These are phyloP conservation scores for Sussaba pulchella DNA, from an alignment of 2,888 invertebrate species.

Conservation along the genomic window DNA sequence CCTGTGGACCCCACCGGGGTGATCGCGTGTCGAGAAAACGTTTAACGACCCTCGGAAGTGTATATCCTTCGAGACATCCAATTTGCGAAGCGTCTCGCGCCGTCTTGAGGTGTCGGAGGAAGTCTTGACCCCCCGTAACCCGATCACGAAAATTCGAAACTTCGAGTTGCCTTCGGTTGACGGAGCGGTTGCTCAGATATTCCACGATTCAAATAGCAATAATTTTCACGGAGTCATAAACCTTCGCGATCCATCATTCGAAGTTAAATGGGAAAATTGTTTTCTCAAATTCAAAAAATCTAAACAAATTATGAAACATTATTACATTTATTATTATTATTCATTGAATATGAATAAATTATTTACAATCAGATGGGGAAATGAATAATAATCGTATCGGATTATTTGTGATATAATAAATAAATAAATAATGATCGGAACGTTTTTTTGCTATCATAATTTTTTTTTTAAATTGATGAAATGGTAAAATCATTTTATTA, in stretches of 20 bases:
- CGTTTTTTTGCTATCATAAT: too few relatives aligned
- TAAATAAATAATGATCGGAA: too few relatives aligned
- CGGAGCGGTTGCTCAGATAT: conserved; percentile 8
- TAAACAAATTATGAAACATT: too few relatives aligned
- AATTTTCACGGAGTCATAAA: conserved; percentile 4
- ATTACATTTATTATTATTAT: too few relatives aligned
- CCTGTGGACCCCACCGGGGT: conserved; percentile 38
- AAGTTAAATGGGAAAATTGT: too few relatives aligned
- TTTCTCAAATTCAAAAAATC: too few relatives aligned
- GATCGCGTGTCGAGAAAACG: conserved; percentile 68
- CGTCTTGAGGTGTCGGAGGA: conserved; percentile 42
- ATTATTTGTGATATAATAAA: too few relatives aligned
- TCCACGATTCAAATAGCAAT: background rate
- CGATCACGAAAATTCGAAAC: conserved; percentile 26
- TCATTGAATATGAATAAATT: too few relatives aligned
- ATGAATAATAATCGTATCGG: too few relatives aligned
- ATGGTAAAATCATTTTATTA: too few relatives aligned
- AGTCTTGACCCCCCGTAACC: conserved; percentile 36
- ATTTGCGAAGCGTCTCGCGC: conserved; percentile 68
- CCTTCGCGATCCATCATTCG: background rate
- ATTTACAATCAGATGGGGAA: too few relatives aligned
- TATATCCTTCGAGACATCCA: conserved; percentile 70
- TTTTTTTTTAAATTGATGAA: too few relatives aligned
- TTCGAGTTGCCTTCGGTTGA: conserved; percentile 13
- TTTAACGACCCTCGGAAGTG: conserved; percentile 69